A percentile compares a stretch with the other conserved stretches of the same genome.
Conservation (phyloP, 2,113 vertebrate species). For the Rhinichthys klamathensis region DNA sequence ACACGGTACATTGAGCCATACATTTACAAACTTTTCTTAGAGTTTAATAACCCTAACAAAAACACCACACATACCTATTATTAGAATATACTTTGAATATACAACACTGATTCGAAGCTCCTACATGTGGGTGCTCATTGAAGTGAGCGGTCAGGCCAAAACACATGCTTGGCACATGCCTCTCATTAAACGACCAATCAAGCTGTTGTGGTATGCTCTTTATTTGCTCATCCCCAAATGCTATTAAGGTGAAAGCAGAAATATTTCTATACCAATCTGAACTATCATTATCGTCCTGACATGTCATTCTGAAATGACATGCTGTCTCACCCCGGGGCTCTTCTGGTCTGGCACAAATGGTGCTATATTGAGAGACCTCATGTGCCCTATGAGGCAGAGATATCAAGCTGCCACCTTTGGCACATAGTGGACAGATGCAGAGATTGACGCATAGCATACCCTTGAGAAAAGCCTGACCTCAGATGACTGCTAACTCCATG, state of each 20-base stretch:
- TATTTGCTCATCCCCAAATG: slow-evolving; percentile 29
- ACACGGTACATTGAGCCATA: too few species aligned
- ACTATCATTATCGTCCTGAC: not conserved
- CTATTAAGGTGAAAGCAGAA: not conserved
- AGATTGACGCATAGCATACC: not conserved
- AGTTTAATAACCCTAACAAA: not conserved
- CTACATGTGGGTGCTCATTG: not conserved
- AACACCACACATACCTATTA: not conserved
- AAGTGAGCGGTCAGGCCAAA: slow-evolving; percentile 8
- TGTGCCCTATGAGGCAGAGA: slow-evolving; percentile 22
- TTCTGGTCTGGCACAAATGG: slow-evolving; percentile 26
- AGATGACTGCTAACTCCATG: slow-evolving; percentile 17
- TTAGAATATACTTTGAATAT: not conserved
- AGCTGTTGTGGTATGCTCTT: slow-evolving; percentile 12
- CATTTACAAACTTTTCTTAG: too few species aligned
- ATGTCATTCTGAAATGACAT: slow-evolving; percentile 16
- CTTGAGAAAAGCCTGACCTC: slow-evolving; percentile 30
- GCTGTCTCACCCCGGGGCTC: not conserved
- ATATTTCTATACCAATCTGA: slow-evolving; percentile 6
- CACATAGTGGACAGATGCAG: slow-evolving; percentile 28
- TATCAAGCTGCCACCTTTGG: slow-evolving; percentile 35
- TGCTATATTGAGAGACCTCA: slow-evolving; percentile 27
- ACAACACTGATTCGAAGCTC: not conserved
- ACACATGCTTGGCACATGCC: slow-evolving; percentile 19
- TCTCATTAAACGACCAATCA: slow-evolving; percentile 6